Percentiles rank a stretch among this genome's conserved stretches.
These are phyloP conservation scores for Ramphastos sulfuratus DNA, from an alignment of 2,113 vertebrate species.

Conservation along the genomic window DNA sequence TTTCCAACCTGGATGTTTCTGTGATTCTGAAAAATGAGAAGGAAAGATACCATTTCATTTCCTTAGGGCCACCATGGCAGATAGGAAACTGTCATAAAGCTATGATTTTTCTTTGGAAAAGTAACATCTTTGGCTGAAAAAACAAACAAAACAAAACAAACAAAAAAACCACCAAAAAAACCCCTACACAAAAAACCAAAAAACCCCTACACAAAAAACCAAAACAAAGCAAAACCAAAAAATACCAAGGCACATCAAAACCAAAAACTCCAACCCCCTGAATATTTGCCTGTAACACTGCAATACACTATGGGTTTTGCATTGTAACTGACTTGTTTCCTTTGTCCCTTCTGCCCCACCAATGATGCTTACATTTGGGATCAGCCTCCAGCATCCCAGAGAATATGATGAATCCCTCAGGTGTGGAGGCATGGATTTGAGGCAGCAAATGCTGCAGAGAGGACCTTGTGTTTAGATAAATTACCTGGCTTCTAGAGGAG, in stretches of 20 bases:
- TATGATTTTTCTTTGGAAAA: neutral
- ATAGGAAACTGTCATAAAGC: neutral
- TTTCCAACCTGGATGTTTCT: too few species aligned
- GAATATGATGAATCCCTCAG: neutral
- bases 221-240: too few species aligned
- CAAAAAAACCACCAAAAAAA: too few species aligned
- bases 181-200: too few species aligned
- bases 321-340: neutral
- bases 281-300: neutral
- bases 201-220: too few species aligned
- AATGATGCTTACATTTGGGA: fast-evolving
- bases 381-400: neutral
- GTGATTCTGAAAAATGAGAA: neutral
- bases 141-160: neutral
- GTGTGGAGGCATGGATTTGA: neutral
- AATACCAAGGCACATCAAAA: too few species aligned
- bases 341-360: neutral
- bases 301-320: neutral
- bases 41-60: neutral
- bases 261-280: neutral
- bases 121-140: neutral
- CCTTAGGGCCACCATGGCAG: neutral
- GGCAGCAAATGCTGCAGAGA: neutral
- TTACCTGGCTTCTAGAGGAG: neutral
- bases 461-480: neutral